Conservation (phyloP, 2,888 invertebrate species). For the Masnerella sp. region DNA sequence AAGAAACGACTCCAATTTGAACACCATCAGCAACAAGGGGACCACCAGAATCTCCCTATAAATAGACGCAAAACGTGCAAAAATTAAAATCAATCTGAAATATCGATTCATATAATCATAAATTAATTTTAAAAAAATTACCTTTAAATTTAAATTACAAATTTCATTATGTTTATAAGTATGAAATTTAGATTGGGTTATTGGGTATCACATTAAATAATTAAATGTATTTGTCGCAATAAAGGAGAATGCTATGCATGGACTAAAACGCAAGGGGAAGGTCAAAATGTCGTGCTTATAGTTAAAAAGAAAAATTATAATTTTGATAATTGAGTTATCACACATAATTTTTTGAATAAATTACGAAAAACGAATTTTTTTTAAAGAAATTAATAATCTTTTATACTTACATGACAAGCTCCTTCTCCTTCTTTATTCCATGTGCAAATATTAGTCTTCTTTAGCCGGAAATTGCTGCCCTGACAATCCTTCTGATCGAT, state of each 20-base stretch:
- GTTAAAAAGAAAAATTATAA: no score
- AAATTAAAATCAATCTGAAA: no score
- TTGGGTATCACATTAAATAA: no score
- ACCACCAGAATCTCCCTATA: constrained; percentile 76
- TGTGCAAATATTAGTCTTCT: constrained; percentile 80
- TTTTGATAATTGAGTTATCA: not conserved
- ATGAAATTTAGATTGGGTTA: no score
- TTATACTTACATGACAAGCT: constrained; percentile 80
- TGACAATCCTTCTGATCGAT: constrained; percentile 78
- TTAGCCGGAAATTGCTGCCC: constrained; percentile 77
- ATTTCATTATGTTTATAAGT: no score
- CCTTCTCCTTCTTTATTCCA: constrained; percentile 81
- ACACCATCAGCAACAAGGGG: constrained; percentile 72
- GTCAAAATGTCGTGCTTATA: no score
- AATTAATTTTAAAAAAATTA: not conserved
- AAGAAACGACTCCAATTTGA: constrained; percentile 78
- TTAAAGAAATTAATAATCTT: not conserved
- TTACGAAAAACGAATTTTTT: no score
- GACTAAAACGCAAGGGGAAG: no score
- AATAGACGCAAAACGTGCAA: not conserved
- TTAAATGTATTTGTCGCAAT: no score
- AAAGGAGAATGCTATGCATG: no score
- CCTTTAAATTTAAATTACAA: no score
- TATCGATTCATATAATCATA: constrained; percentile 6
- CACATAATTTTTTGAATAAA: not conserved